Base-by-base conservation (phyloP, 2,797 vertebrate species). In the Hydrolagus colliei region DNA sequence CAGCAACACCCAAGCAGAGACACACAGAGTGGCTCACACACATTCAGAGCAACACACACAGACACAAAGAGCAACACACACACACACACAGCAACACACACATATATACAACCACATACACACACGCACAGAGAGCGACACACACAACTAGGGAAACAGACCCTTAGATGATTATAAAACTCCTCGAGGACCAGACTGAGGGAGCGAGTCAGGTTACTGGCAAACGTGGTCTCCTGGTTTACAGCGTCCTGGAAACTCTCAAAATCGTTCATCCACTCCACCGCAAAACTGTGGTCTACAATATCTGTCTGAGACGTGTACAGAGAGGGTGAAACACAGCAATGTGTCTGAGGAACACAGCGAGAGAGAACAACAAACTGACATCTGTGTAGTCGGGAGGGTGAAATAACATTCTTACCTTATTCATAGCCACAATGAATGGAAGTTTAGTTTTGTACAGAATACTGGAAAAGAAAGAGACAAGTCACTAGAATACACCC, bases 251-350 rank as follows among this genome's bases (percentile, higher is more conserved):
- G 97, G 89, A 99, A 99, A 72, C 92, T 93, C 90, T 99, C 98
- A 1, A 99, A 98, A 91, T 99, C 98, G 88, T 97, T 95, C 97
- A 99, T 99, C 97, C 97, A 99, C 88, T 99, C 98, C 89, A 99
- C 95, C 0, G 97, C 97, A 52, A 99, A 99, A 89, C 95, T 95
- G 93, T 99, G 96, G 88, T 97, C 96, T 8, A 99, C 96, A 89
- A 99, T 97, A 90, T 99, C 97, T 0, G 96, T 98, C 98, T 99
- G 91, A 9, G 89, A 88, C 11, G 75, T 87, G 27, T 27, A 27
- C 27, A 27, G 27, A 27, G 27, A 27, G 27, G 27, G 27, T 27
- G 27, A 27, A 27, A 27, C 27, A 27, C 27, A 27, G 27, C 27
- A 27, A 27, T 27, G 27, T 27, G 27, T 27, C 27, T 27, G 27